Evolutionary conservation across 64 coral and sea anemone genomes (phyloP).

Genomic region (Actinia tenebrosa): DNA sequence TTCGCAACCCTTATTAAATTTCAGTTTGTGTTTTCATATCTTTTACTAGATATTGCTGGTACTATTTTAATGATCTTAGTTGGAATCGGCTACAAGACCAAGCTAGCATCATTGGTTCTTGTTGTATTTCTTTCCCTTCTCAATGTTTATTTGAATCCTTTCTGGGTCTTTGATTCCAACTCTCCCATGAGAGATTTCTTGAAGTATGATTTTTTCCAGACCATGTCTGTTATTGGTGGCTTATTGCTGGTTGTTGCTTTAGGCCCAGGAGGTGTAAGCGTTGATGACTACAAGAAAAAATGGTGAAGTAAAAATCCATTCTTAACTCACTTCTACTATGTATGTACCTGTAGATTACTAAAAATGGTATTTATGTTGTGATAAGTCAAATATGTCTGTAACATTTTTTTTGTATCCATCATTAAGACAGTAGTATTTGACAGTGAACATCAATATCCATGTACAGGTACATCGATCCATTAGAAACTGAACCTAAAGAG

Average conservation of each 20-base stretch:
- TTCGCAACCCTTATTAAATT: conserved; percentile 91
- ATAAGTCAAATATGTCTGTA: neutral
- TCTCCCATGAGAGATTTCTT: conserved; percentile 98
- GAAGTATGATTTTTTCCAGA: conserved; percentile 99
- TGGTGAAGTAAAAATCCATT: conserved; percentile 50
- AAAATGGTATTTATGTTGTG: neutral
- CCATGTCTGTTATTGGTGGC: conserved; percentile 95
- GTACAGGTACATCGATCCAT: neutral
- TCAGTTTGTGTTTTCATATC: conserved; percentile 72
- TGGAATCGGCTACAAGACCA: conserved; percentile 92
- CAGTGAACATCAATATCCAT: neutral
- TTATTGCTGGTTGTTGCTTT: conserved; percentile 90
- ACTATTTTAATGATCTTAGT: conserved; percentile 90
- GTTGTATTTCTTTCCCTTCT: conserved; percentile 71
- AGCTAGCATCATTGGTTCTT: conserved; percentile 88
- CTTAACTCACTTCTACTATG: neutral
- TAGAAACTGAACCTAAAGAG: neutral
- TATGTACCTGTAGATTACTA: neutral
- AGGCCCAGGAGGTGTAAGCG: conserved; percentile 95
- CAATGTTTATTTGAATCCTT: conserved; percentile 94
- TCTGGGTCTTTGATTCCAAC: conserved; percentile 85
- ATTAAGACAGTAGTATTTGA: neutral
- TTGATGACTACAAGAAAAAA: conserved; percentile 99
- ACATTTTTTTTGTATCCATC: neutral
- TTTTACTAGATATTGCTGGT: conserved; percentile 78